phyloP scores from a whole-genome alignment of 2,797 vertebrate genomes.

The Caiman crocodilus region DNA sequence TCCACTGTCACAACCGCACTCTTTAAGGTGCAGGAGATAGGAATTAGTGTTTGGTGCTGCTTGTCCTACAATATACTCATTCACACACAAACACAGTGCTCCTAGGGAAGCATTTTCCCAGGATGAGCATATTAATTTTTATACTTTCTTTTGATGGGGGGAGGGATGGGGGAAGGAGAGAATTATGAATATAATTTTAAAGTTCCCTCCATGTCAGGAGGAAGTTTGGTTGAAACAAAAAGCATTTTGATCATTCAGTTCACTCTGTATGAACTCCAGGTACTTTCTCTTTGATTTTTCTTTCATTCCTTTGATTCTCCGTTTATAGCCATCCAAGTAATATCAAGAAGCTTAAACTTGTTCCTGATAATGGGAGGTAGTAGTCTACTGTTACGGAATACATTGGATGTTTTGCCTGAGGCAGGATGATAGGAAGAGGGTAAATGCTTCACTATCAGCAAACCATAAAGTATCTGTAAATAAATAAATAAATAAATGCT shows the following conservation, averaged over 20 bases:
- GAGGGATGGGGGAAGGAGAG: too few species aligned
- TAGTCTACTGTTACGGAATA: neutral
- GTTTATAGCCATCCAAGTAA: neutral
- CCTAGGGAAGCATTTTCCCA: neutral
- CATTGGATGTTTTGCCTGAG: neutral
- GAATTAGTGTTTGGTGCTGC: too few species aligned
- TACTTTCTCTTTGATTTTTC: neutral
- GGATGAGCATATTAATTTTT: neutral
- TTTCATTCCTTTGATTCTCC: neutral
- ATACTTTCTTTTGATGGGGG: too few species aligned
- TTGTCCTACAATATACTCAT: neutral
- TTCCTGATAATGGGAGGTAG: neutral
- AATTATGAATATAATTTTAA: neutral
- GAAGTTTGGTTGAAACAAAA: neutral
- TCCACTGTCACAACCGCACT: neutral
- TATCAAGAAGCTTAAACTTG: neutral
- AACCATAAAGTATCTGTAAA: too few species aligned
- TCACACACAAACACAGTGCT: neutral
- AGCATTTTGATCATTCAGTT: neutral
- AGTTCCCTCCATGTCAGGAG: neutral
- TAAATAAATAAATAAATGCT: too few species aligned
- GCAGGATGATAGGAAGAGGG: neutral
- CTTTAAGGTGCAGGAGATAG: neutral
- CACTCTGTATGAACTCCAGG: neutral
- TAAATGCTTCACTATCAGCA: fast-evolving